phyloP scores from a whole-genome alignment of 2,113 vertebrate genomes.

The Trachemys scripta region DNA sequence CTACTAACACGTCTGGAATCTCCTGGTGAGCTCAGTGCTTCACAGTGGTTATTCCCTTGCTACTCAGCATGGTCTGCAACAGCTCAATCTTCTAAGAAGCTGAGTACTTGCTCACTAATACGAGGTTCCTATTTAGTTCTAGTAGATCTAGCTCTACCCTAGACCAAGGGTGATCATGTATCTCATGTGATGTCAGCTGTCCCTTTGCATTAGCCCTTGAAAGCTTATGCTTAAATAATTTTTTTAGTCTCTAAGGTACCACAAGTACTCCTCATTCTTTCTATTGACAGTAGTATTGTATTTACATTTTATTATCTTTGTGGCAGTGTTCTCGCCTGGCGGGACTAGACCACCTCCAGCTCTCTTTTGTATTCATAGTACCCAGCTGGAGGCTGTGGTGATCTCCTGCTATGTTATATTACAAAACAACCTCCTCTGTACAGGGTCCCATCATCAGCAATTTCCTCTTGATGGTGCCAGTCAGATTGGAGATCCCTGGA shows the following conservation, averaged over 20 bases:
- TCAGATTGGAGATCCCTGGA: background rate
- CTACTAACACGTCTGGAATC: background rate
- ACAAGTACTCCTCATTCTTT: background rate
- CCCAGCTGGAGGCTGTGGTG: rapidly evolving
- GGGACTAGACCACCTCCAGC: background rate
- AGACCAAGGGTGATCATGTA: background rate
- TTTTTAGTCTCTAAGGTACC: too few relatives aligned
- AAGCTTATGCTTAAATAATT: too few relatives aligned
- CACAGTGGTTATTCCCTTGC: background rate
- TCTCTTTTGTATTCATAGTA: background rate
- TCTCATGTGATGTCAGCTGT: background rate
- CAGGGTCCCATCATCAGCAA: background rate
- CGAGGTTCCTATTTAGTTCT: background rate
- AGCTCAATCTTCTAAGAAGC: background rate
- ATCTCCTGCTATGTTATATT: background rate
- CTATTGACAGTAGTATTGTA: background rate
- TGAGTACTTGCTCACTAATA: background rate
- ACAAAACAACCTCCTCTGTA: background rate
- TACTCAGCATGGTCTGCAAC: background rate
- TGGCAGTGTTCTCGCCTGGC: background rate
- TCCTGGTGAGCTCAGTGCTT: background rate
- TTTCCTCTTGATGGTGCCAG: background rate
- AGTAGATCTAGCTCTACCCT: background rate
- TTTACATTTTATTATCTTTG: background rate
- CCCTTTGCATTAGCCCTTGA: background rate